Evolutionary conservation across 2,797 vertebrate genomes (phyloP).

Genomic region (Melanogrammus aeglefinus): DNA sequence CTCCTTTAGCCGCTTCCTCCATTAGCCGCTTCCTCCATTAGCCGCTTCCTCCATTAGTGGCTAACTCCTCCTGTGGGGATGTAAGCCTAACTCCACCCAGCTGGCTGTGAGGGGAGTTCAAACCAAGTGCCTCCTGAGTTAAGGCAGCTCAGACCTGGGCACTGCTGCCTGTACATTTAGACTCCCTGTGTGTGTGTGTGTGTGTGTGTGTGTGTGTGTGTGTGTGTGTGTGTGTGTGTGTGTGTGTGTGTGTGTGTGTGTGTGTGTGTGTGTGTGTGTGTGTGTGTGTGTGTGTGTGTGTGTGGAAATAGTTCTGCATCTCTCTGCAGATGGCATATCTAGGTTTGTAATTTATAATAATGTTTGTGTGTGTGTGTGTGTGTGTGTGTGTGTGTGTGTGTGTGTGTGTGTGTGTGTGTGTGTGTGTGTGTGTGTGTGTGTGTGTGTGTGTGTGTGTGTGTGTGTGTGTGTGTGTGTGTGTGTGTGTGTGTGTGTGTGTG

Average conservation of each 20-base stretch:
- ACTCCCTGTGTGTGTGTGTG: neutral
- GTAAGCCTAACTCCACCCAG: neutral
- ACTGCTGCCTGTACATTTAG: neutral
- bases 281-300: neutral
- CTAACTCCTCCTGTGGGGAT: neutral
- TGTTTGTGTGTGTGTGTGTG: neutral
- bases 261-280: neutral
- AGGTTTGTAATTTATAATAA: neutral
- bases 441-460: slow-evolving; percentile 15
- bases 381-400: slow-evolving; percentile 17
- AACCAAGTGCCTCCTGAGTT: neutral
- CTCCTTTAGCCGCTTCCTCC: no score
- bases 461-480: slow-evolving; percentile 28
- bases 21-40: no score
- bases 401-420: slow-evolving; percentile 20
- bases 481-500: slow-evolving; percentile 5
- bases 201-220: slow-evolving; percentile 2
- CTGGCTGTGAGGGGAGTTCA: neutral
- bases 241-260: no score
- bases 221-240: neutral
- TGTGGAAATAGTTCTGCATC: neutral
- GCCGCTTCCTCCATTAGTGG: neutral
- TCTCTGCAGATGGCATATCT: neutral
- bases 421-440: slow-evolving; percentile 11
- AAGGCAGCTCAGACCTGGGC: neutral